A percentile compares a stretch with the other conserved stretches of the same genome.
Conservation (phyloP, 1,140 invertebrate species). For the Nylanderia fulva region DNA sequence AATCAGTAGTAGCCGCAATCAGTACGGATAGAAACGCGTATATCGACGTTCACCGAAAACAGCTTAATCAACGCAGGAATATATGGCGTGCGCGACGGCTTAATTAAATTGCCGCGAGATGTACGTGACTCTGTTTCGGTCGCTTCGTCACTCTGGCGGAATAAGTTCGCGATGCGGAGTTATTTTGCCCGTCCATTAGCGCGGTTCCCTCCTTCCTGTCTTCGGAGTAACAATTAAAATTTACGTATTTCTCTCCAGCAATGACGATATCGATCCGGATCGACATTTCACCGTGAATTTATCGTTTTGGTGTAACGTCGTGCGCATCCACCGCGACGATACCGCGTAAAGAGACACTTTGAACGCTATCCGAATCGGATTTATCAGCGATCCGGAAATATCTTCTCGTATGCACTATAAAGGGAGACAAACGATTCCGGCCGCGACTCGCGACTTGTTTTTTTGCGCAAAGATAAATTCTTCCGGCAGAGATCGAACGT, state of each 20-base stretch:
- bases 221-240: conserved; percentile 73
- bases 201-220: neutral
- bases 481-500: conserved; percentile 8
- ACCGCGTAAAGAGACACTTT: conserved; percentile 2
- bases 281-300: conserved; percentile 61
- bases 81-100: conserved; percentile 2
- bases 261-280: conserved; percentile 56
- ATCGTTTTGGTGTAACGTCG: conserved; percentile 70
- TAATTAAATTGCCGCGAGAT: conserved; percentile 25
- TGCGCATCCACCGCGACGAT: conserved; percentile 19
- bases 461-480: neutral
- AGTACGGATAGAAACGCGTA: conserved; percentile 29
- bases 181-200: conserved; percentile 15
- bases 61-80: conserved; percentile 42
- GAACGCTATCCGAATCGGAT: conserved; percentile 26
- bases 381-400: conserved; percentile 59
- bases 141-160: neutral
- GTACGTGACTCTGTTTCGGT: neutral
- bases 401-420: conserved; percentile 18
- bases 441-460: conserved; percentile 2
- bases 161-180: conserved; percentile 17
- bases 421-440: neutral
- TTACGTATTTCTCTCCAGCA: conserved; percentile 64
- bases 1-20: conserved; percentile 31
- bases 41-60: conserved; percentile 38